A percentile compares a stretch with the other conserved stretches of the same genome.
Evolutionary conservation across 2,797 vertebrate genomes (phyloP).

Genomic region (Mormyrops attenuatus): DNA sequence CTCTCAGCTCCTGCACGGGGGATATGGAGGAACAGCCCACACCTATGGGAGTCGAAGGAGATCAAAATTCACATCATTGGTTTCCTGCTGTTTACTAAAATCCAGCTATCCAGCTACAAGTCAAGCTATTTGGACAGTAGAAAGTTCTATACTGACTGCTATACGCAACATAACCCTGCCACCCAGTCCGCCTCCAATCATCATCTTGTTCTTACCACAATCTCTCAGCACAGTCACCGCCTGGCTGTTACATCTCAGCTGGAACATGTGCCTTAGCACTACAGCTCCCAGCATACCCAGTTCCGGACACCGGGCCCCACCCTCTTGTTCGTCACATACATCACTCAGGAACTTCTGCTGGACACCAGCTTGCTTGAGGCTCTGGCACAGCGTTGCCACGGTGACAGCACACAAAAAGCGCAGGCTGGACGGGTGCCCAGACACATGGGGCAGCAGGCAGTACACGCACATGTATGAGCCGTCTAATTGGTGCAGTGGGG

Average conservation of each 20-base stretch:
- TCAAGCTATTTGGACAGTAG: neutral
- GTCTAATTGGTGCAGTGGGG: conserved; percentile 43
- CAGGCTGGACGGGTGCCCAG: conserved; percentile 60
- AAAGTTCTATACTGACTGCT: neutral
- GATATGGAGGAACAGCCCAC: conserved; percentile 53
- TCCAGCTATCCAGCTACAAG: neutral
- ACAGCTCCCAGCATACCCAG: conserved; percentile 67
- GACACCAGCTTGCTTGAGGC: conserved; percentile 48
- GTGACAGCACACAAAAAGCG: conserved; percentile 76
- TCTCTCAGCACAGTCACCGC: conserved; percentile 69
- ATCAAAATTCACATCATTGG: neutral
- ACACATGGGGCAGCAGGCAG: conserved; percentile 72
- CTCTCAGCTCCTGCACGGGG: conserved; percentile 63
- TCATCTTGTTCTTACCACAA: conserved; percentile 56
- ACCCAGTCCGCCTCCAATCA: neutral
- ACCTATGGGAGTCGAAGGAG: conserved; percentile 47
- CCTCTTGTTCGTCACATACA: conserved; percentile 12
- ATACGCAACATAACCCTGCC: neutral
- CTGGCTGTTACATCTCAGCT: conserved; percentile 88
- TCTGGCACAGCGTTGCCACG: conserved; percentile 63
- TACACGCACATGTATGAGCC: conserved; percentile 73
- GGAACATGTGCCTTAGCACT: conserved; percentile 79
- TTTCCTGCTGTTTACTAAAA: neutral
- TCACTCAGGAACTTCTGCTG: conserved; percentile 19
- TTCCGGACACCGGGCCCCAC: conserved; percentile 41